phyloP scores from a whole-genome alignment of 1,140 invertebrate genomes.

The Oscheius sp. region DNA sequence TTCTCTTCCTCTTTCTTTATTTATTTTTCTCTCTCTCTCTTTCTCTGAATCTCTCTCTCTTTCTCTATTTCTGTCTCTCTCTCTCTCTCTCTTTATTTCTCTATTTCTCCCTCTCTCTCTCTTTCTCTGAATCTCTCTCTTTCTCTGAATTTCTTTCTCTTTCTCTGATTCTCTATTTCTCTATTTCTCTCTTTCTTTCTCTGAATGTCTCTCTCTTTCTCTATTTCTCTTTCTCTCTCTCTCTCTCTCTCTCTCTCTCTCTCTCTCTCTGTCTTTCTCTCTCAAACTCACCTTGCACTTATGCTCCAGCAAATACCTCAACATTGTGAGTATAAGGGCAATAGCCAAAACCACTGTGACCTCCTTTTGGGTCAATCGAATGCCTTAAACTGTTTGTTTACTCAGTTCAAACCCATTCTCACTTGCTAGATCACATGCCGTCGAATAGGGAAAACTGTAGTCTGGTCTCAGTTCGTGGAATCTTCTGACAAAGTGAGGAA shows the following conservation, averaged over 20 bases:
- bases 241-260: too few relatives aligned
- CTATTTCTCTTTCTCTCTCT: too few relatives aligned
- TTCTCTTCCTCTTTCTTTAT: too few relatives aligned
- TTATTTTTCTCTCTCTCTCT: too few relatives aligned
- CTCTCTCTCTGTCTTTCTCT: neutral
- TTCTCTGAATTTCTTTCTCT: too few relatives aligned
- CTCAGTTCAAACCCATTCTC: neutral
- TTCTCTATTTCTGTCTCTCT: slow-evolving; percentile 3
- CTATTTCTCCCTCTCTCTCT: too few relatives aligned
- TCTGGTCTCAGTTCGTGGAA: slow-evolving; percentile 37
- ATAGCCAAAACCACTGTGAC: neutral
- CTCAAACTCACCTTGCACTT: slow-evolving; percentile 13
- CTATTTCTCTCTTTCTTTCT: neutral
- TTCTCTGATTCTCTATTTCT: neutral
- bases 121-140: too few relatives aligned
- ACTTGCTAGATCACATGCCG: slow-evolving; percentile 29
- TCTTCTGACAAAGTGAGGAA: slow-evolving; percentile 27
- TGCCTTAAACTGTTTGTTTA: slow-evolving; percentile 1
- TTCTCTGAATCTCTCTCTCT: neutral
- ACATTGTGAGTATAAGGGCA: slow-evolving; percentile 21
- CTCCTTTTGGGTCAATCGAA: slow-evolving; percentile 7
- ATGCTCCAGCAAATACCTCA: slow-evolving; percentile 24
- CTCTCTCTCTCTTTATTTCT: too few relatives aligned
- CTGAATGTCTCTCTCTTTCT: too few relatives aligned
- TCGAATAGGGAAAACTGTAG: slow-evolving; percentile 36